phyloP scores from a whole-genome alignment of 2,888 invertebrate species.

The Pseudococcus viburni region DNA sequence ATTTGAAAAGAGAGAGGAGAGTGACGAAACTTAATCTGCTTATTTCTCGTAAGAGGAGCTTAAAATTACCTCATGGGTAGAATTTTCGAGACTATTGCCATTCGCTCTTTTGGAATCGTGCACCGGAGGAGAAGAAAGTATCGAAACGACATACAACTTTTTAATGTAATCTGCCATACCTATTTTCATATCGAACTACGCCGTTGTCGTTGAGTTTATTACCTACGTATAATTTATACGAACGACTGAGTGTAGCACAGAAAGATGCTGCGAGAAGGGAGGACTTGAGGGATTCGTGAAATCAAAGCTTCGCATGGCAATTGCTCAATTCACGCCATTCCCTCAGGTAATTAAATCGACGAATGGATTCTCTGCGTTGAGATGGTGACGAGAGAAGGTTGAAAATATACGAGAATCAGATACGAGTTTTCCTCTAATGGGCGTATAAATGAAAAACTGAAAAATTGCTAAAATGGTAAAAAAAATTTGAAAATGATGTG shows the following conservation, averaged over 20 bases:
- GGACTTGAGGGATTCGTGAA: background rate
- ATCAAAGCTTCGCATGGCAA: background rate
- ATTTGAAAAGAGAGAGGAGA: background rate
- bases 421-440: background rate
- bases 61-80: background rate
- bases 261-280: background rate
- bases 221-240: background rate
- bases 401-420: background rate
- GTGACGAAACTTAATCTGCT: background rate
- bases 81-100: background rate
- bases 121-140: background rate
- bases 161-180: background rate
- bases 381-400: background rate
- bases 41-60: no score
- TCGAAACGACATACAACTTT: background rate
- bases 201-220: background rate
- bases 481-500: no score
- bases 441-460: no score
- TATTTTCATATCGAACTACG: background rate
- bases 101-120: background rate
- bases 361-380: background rate
- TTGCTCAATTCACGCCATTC: background rate
- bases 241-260: background rate
- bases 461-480: no score
- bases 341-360: conserved; percentile 29